These are phyloP conservation scores for Neotoxoptera formosana DNA, from an alignment of 1,140 invertebrate species.

Conservation along the genomic window DNA sequence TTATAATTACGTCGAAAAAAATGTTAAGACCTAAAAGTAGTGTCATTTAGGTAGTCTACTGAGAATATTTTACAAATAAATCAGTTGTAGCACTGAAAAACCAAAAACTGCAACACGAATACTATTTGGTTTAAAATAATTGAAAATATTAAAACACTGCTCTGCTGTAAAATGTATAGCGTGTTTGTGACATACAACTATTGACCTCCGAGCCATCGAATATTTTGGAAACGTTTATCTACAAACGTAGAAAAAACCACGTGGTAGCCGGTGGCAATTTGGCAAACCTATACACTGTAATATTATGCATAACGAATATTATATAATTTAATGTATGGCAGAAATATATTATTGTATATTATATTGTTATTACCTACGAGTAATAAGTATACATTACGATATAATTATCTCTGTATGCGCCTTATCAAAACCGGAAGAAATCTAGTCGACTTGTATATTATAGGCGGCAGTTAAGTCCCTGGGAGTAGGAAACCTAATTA, in stretches of 20 bases:
- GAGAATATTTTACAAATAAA: too few species aligned
- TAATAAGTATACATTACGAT: background rate
- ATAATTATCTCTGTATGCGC: background rate
- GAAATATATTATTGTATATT: slow-evolving; percentile 9
- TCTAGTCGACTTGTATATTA: background rate
- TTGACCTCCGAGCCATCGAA: too few species aligned
- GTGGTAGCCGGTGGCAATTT: background rate
- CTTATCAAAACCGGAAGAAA: slow-evolving; percentile 1
- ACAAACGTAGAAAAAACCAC: background rate
- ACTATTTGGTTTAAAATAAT: too few species aligned
- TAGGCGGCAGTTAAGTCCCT: background rate
- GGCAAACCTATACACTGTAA: background rate
- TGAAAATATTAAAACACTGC: too few species aligned
- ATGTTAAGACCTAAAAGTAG: too few species aligned
- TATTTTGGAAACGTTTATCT: background rate
- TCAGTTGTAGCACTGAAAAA: too few species aligned
- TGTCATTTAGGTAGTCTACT: too few species aligned
- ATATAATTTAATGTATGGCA: background rate
- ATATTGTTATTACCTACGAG: background rate
- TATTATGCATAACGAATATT: background rate
- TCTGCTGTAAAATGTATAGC: too few species aligned
- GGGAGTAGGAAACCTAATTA: background rate
- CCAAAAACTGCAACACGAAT: too few species aligned
- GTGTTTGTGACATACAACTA: too few species aligned
- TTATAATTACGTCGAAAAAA: too few species aligned